Evolutionary conservation across 2,113 vertebrate genomes (phyloP), one percentile per base, ranked within the genome.

Genomic region (Alosa alosa): DNA sequence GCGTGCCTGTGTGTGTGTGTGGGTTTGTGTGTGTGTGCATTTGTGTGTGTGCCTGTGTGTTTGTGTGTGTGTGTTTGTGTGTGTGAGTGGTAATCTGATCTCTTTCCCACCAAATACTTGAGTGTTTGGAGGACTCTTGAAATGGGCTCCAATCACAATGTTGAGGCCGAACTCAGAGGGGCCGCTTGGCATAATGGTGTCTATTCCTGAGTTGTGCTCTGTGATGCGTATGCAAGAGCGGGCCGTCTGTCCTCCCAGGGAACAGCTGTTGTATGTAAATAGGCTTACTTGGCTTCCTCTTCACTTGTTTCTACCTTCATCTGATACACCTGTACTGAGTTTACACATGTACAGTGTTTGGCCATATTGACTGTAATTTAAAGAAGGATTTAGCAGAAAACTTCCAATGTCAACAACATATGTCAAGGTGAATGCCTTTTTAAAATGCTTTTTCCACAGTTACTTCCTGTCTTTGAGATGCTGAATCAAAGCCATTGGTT

Each of bases 81-180:
- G 64, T 68, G n/a, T 84, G 84, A 86, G 45, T 78, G 46, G 75
- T 84, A 78, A 78, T 87, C 84, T 87, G 31, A 85, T 85, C 82
- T 86, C 87, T 91, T 86, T 92, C 88, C 89, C 45, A n/a, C 39
- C 85, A 87, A 82, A 60, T 88, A 85, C 90, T 89, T 89, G 88
- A 89, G 88, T 91, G 78, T n/a, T 86, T 94, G 89, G 92, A 94
- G 93, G 89, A 93, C 94, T 89, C 93, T 94, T 93, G 91, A 93
- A 91, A 90, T 86, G 90, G 83, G 83, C 91, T 88, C 89, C 91
- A 94, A 94, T 94, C 93, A 94, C 94, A 91, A 92, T 91, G 91
- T 93, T 94, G 92, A 92, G 90, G 93, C 92, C 90, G 90, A 91
- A 90, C 87, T 89, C 85, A 92, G 91, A 93, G 92, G 1, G 83